Base-by-base conservation (phyloP, 2,113 vertebrate genomes). In the Martes martes region DNA sequence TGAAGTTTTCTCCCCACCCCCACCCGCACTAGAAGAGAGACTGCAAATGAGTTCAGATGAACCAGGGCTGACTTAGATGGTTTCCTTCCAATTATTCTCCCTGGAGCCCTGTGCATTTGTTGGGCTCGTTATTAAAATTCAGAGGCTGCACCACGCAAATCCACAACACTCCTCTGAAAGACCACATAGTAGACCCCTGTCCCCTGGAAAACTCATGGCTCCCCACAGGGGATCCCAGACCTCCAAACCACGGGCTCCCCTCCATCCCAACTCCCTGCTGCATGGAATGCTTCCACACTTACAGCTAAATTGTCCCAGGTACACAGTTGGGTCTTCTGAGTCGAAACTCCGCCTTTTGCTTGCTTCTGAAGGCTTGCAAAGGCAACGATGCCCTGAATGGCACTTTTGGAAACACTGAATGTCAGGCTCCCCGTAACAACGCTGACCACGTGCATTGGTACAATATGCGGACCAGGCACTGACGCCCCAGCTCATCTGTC, bases 41-140 rank as follows among this genome's bases (percentile, higher is more conserved):
- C 7, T 87, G 86, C 78, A 84, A 52, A 89, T 42, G 61, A 9
- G 11, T 84, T 76, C 80, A 26, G n/a, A 55, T 36, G 96, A 95
- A 90, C 42, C 45, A 7, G 19, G 74, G 55, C 76, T 94, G 92
- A 74, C 84, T 96, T 93, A 57, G 39, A 92, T 47, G 45, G 55
- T 78, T 96, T 86, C 81, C 93, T 97, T 96, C 86, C 86, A 93
- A 59, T 95, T 97, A 97, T 84, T 95, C 86, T 94, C 52, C 91
- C 33, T 16, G 18, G 36, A 95, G 93, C 36, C 28, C 57, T 83
- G 91, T 33, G 81, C 78, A 19, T 42, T 80, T 47, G n/a, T 74
- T 85, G 52, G 36, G 55, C 67, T 96, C 52, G 0, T 91, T 88
- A 94, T 85, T 96, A 89, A 96, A 88, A 97, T 65, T n/a, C 93